phyloP scores from a whole-genome alignment of 1,140 invertebrate species.

The Wiebesia pumilae region DNA sequence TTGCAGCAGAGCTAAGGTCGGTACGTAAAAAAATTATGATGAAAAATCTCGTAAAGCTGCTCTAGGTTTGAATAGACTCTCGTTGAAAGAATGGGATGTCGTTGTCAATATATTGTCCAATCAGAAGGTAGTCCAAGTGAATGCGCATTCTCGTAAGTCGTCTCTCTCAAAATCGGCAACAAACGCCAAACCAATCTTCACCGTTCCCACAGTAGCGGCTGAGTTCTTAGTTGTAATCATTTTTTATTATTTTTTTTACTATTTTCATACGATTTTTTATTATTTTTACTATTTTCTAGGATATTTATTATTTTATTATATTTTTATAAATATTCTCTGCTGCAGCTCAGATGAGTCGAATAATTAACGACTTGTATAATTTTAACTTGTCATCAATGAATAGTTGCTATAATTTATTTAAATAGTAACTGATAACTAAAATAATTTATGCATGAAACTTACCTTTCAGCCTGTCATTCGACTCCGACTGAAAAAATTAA shows the following conservation, averaged over 20 bases:
- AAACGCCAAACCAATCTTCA: conserved; percentile 45
- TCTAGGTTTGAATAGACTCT: conserved; percentile 17
- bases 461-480: conserved; percentile 70
- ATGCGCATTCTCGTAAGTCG: conserved; percentile 27
- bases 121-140: conserved; percentile 28
- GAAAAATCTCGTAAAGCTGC: conserved; percentile 42
- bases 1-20: conserved; percentile 46
- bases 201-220: not conserved
- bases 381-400: conserved; percentile 6
- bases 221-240: not conserved
- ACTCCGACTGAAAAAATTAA: conserved; percentile 65
- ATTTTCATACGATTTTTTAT: conserved; percentile 29
- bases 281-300: conserved; percentile 1
- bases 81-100: conserved; percentile 24
- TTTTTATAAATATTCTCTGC: conserved; percentile 43
- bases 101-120: conserved; percentile 43
- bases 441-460: conserved; percentile 59
- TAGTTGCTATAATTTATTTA: conserved; percentile 39
- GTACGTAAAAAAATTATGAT: conserved; percentile 42
- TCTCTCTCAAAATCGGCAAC: conserved; percentile 41
- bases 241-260: conserved; percentile 42
- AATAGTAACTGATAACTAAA: not conserved
- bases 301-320: conserved; percentile 15
- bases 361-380: conserved; percentile 31
- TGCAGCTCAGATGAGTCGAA: conserved; percentile 34